Conservation (phyloP, 2,797 vertebrate genomes). For the Morus bassanus region DNA sequence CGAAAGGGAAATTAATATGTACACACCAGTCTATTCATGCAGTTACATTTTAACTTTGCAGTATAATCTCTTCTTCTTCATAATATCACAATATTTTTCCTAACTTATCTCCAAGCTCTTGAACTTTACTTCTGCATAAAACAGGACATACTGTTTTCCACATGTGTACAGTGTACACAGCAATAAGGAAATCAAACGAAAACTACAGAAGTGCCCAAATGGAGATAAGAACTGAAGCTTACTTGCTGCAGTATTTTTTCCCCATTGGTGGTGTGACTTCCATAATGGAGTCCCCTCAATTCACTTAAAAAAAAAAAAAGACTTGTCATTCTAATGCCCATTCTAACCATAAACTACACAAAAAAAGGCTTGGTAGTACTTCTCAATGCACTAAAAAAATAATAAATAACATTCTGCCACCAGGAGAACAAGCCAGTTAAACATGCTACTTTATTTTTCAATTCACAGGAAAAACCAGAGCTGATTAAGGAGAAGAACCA, state of each 20-base stretch:
- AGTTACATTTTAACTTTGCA: background rate
- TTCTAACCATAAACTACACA: background rate
- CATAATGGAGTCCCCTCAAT: background rate
- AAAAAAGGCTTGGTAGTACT: background rate
- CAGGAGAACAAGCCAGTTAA: slow-evolving; percentile 37
- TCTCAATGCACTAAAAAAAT: slow-evolving; percentile 10
- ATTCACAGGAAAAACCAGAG: background rate
- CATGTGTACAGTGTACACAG: background rate
- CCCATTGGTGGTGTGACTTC: background rate
- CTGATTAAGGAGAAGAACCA: background rate
- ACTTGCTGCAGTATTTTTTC: background rate
- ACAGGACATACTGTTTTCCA: background rate
- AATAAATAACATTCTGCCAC: slow-evolving; percentile 6
- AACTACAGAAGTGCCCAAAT: background rate
- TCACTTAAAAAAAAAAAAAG: background rate
- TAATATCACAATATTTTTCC: slow-evolving; percentile 29
- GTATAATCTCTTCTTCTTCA: slow-evolving; percentile 16
- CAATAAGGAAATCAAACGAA: background rate
- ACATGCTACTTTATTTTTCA: background rate
- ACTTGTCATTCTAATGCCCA: background rate
- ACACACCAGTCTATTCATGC: background rate
- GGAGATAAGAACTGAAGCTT: background rate
- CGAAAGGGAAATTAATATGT: background rate
- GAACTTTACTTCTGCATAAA: background rate
- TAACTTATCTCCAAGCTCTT: background rate